phyloP scores from a whole-genome alignment of 2,888 invertebrate genomes.

The Heliconius cydno region DNA sequence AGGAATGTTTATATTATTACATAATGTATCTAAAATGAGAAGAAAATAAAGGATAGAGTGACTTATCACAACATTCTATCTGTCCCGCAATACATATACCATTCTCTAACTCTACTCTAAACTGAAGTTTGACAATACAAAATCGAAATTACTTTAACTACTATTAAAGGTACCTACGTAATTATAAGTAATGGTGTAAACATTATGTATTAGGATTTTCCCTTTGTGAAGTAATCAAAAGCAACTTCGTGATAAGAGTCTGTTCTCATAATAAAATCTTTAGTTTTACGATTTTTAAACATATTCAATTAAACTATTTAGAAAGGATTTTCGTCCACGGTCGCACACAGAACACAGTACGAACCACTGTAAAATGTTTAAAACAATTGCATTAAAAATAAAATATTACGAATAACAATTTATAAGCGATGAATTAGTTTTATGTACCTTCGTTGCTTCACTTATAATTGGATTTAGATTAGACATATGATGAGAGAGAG shows the following conservation, averaged over 20 bases:
- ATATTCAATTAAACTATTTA: conserved; percentile 1
- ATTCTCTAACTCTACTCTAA: no score
- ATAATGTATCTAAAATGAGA: not conserved
- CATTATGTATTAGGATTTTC: not conserved
- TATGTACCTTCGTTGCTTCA: not conserved
- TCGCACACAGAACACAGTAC: not conserved
- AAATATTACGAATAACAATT: not conserved
- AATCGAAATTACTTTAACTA: not conserved
- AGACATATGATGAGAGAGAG: not conserved
- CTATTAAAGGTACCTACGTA: not conserved
- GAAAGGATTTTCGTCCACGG: conserved; percentile 2
- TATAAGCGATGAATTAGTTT: not conserved
- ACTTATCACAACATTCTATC: not conserved
- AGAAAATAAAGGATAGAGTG: not conserved
- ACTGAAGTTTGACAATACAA: not conserved
- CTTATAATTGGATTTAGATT: not conserved
- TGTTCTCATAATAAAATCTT: not conserved
- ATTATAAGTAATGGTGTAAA: not conserved
- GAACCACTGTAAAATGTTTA: not conserved
- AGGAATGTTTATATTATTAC: not conserved
- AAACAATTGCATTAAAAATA: not conserved
- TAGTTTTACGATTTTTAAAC: not conserved
- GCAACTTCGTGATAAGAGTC: not conserved
- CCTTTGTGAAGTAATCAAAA: not conserved
- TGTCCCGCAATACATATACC: no score